Conservation (phyloP, 2,113 vertebrate species). For the Budorcas taxicolor region DNA sequence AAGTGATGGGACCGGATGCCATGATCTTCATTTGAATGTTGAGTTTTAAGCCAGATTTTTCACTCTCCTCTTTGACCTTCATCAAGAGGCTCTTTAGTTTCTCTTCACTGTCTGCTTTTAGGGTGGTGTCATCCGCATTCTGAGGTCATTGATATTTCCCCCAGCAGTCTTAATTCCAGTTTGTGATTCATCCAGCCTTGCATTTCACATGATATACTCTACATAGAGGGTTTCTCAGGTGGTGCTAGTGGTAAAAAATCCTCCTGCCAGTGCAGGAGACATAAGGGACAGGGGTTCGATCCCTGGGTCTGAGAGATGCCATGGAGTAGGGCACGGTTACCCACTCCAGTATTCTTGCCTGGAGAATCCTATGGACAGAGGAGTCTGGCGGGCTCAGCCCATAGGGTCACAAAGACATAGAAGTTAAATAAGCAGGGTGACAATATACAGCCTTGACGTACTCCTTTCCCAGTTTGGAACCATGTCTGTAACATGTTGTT, state of each 20-base stretch:
- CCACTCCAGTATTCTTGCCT: not conserved
- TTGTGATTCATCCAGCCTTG: not conserved
- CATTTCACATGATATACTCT: not conserved
- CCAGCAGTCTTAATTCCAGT: not conserved
- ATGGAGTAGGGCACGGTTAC: not conserved
- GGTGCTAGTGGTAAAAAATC: not conserved
- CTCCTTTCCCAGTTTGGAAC: not conserved
- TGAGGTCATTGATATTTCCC: not conserved
- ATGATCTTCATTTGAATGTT: not conserved
- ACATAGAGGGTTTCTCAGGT: not conserved
- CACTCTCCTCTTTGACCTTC: not conserved
- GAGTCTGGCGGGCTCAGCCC: not conserved
- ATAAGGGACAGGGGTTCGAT: not conserved
- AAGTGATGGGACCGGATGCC: not conserved
- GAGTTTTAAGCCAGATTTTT: not conserved
- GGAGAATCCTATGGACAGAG: not conserved
- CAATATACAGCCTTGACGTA: not conserved
- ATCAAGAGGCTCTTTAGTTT: not conserved
- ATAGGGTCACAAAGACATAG: not conserved
- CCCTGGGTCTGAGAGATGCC: not conserved
- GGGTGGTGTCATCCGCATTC: not conserved
- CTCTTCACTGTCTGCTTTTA: not conserved
- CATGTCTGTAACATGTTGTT: not conserved
- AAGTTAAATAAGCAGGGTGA: not conserved
- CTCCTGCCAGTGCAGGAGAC: not conserved